Percentiles rank a stretch among this genome's conserved stretches.
Conservation (phyloP, 2,113 vertebrate species). For the Pan paniscus region DNA sequence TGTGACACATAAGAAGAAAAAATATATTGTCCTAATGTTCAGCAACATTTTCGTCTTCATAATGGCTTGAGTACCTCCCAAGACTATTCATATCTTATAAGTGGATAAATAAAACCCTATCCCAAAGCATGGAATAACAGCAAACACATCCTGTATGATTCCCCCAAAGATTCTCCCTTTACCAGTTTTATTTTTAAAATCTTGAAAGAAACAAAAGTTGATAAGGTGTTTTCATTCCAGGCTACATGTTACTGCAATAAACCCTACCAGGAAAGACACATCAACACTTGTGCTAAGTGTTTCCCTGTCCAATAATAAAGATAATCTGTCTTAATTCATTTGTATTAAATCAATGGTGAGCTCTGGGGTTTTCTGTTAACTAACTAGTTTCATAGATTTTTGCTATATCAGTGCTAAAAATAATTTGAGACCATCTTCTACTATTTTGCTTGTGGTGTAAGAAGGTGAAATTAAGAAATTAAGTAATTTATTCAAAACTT, state of each 20-base stretch:
- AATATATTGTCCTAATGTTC: not conserved
- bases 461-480: not conserved
- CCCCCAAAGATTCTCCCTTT: not conserved
- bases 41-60: not conserved
- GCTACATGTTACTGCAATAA: not conserved
- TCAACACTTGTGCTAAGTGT: not conserved
- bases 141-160: not conserved
- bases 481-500: not conserved
- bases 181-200: not conserved
- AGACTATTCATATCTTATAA: not conserved
- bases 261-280: not conserved
- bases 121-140: not conserved
- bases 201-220: not conserved
- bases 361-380: not conserved
- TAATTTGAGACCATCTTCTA: not conserved
- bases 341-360: not conserved
- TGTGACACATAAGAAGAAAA: not conserved
- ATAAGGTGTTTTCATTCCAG: rapidly evolving
- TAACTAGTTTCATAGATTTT: not conserved
- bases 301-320: not conserved
- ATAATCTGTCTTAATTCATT: not conserved
- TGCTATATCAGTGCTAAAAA: not conserved
- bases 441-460: not conserved
- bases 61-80: not conserved
- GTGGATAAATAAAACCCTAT: not conserved